phyloP scores from a whole-genome alignment of 2,797 vertebrate genomes.

The Glyptemys insculpta region DNA sequence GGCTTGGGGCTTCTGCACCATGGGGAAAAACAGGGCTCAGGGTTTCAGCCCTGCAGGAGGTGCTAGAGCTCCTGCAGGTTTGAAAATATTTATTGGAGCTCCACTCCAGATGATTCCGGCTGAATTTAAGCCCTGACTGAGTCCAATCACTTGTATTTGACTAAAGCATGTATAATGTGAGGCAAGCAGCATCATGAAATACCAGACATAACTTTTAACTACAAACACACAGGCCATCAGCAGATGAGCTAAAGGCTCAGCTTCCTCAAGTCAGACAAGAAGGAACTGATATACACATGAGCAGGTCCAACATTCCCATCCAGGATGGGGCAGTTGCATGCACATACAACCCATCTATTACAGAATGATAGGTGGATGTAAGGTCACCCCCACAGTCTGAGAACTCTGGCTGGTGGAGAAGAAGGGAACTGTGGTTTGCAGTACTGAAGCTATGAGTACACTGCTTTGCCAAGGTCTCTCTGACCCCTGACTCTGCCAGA shows the following conservation, averaged over 20 bases:
- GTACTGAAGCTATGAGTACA: not conserved
- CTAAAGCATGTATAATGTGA: not conserved
- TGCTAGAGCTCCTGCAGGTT: too few species aligned
- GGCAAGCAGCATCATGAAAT: not conserved
- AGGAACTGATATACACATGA: rapidly evolving
- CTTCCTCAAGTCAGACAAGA: not conserved
- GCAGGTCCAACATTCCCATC: not conserved
- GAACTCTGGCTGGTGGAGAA: not conserved
- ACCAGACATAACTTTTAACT: rapidly evolving
- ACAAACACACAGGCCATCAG: rapidly evolving
- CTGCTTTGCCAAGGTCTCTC: not conserved
- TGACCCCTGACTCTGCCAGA: not conserved
- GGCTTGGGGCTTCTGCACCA: too few species aligned
- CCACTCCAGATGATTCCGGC: too few species aligned
- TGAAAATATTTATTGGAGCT: too few species aligned
- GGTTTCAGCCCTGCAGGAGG: too few species aligned
- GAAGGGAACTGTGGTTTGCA: not conserved
- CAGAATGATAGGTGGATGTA: rapidly evolving
- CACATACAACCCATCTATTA: not conserved
- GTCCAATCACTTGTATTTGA: too few species aligned
- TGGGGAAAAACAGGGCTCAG: too few species aligned
- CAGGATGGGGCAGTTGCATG: not conserved
- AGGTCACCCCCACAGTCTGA: not conserved
- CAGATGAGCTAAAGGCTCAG: not conserved
- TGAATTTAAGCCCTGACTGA: too few species aligned